Base-by-base conservation (phyloP, 2,113 vertebrate species). In the Eulemur macaco region DNA sequence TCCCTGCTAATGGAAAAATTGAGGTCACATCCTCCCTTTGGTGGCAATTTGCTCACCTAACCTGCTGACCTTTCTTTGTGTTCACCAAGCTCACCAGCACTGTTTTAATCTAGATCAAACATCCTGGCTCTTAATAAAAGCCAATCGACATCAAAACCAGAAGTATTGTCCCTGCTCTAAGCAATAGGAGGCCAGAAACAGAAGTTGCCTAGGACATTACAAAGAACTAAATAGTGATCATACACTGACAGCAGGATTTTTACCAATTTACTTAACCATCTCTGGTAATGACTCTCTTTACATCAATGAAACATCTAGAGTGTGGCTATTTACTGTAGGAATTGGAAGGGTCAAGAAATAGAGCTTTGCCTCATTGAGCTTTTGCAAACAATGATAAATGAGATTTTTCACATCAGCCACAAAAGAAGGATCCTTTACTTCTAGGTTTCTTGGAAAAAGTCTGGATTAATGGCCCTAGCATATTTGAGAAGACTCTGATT, bases 301-400 rank as follows among this genome's bases (percentile, higher is more conserved):
- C 42, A 80, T n/a, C 29, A 93, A 45, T 60, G 83, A 95, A 96
- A 85, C 29, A 96, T 92, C 23, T 91, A 86, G 47, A 89, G 15
- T 85, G 11, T 92, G 54, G 66, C 58, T 96, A 74, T 87, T 90
- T 77, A 81, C 47, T 78, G 8, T 68, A 92, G 13, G 45, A 82
- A 88, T 9, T 91, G 42, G 66, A 93, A 93, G 86, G 34, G 47
- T 86, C 52, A 2, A 42, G 54, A 77, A 77, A 74, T 0, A 91
- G 47, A 88, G 63, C n/a, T 96, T 94, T 94, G 83, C 83, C 68
- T 96, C 82, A 95, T 10, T 95, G 80, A 50, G 69, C 8, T 97
- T 89, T 96, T 95, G 74, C 52, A 95, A 98, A 97, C 76, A 60
- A 95, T 95, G 95, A 97, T 91, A 86, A 97, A 93, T 95, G 68